These are phyloP conservation scores for Julus scanicus DNA, from an alignment of 2,888 invertebrate species.

Conservation along the genomic window DNA sequence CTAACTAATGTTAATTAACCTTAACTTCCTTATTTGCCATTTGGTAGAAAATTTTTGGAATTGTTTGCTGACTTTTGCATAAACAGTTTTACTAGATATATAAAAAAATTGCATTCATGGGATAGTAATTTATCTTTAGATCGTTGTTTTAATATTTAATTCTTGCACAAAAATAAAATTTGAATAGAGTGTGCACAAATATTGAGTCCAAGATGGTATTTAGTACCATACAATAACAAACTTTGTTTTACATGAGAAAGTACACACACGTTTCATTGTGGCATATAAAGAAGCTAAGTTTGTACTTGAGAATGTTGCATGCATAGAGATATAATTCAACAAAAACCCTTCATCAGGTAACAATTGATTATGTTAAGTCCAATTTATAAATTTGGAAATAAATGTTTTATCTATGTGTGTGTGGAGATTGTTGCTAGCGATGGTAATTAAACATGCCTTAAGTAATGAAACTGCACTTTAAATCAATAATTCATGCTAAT, in stretches of 20 bases:
- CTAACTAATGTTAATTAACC: not conserved
- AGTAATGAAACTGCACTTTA: not conserved
- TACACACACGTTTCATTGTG: not conserved
- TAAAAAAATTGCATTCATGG: too few relatives aligned
- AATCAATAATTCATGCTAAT: not conserved
- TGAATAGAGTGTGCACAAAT: too few relatives aligned
- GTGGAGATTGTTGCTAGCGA: not conserved
- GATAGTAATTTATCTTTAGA: too few relatives aligned
- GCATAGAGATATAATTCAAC: conserved; percentile 44
- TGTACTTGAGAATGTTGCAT: not conserved
- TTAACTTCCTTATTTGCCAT: not conserved
- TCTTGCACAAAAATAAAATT: too few relatives aligned
- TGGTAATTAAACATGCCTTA: not conserved
- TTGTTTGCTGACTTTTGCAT: not conserved
- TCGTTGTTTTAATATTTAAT: too few relatives aligned
- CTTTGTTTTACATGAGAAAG: too few relatives aligned
- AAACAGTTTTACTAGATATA: too few relatives aligned
- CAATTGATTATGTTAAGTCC: not conserved
- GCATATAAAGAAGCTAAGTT: not conserved
- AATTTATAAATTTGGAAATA: too few relatives aligned
- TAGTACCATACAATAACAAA: too few relatives aligned
- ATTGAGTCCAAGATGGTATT: too few relatives aligned
- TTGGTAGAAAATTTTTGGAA: not conserved
- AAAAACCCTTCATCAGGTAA: conserved; percentile 23
- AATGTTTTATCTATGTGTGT: too few relatives aligned